Evolutionary conservation across 2,888 invertebrate genomes (phyloP), one percentile per base, ranked within the genome.

Genomic region (Drosophila paramelanica): DNA sequence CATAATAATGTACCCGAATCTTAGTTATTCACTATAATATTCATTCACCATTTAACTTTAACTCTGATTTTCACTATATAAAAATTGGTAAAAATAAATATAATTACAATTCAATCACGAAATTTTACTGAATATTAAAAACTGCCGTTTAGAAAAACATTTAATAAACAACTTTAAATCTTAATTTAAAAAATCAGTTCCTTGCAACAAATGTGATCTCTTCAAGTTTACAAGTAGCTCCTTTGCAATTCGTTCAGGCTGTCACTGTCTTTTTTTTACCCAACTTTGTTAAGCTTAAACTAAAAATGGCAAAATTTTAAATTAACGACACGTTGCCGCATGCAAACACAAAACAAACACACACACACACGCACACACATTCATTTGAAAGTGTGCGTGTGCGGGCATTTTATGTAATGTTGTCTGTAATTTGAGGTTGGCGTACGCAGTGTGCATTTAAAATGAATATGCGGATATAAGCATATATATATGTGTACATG

Each of bases 401-500:
- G 64, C 42, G 52, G 59, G 53, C 51, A 71, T 87, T 72, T 75
- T 66, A 81, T 83, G 73, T 87, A 87, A 87, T 74, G 72, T 84
- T 65, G 70, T 75, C 79, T 73, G 87, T 83, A 83, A 83, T 83
- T 88, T 83, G 87, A 81, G 74, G 81, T 81, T 80, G 87, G 59
- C 66, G 61, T 68, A 82, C 88, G 78, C 87, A 68, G 66, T 61
- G 69, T 71, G 87, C 74, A 86, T 87, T 77, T 87, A 58, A 77
- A 88, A 83, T 77, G 73, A 57, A 74, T 72, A 70, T 59, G 60
- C 57, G 33, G 33, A 57, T 43, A 14, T 14, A 25, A 23, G 36
- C 51, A 58, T 27, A 53, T 42, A 45, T n/a, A 42, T 11, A 59
- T 10, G 10, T 36, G n/a, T 27, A 45, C 36, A 43, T 27, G 33